phyloP scores from a whole-genome alignment of 2,797 vertebrate genomes.

The Amblyraja radiata region DNA sequence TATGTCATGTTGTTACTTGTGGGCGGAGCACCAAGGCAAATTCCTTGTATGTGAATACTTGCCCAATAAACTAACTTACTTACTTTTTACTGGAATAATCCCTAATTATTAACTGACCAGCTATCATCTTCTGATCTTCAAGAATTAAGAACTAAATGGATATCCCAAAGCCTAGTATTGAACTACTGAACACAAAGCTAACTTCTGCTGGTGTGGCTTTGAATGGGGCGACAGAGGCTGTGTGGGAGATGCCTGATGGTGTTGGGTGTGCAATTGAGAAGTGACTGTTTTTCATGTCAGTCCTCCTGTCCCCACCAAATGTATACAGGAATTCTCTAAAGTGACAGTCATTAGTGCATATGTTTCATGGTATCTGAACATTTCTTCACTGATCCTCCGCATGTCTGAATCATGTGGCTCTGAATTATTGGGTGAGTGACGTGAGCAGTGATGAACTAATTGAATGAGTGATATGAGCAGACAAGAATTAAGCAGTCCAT shows the following conservation, averaged over 20 bases:
- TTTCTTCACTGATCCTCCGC: neutral
- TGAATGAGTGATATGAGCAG: neutral
- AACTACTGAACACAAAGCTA: neutral
- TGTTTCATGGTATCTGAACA: neutral
- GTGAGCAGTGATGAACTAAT: neutral
- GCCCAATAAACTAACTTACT: no score
- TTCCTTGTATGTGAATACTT: no score
- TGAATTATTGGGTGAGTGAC: neutral
- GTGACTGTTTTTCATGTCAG: neutral
- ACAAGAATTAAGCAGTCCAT: neutral
- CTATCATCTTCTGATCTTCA: neutral
- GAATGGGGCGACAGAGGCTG: neutral
- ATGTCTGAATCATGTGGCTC: neutral
- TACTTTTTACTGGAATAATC: neutral
- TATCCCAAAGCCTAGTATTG: neutral
- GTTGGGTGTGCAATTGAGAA: neutral
- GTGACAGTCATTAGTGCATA: neutral
- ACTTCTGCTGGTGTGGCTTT: no score
- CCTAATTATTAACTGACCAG: neutral
- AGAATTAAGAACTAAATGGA: neutral
- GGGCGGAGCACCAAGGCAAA: no score
- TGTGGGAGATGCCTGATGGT: neutral
- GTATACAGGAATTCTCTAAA: neutral
- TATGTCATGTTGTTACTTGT: no score
- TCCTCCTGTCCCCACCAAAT: neutral